phyloP scores from a whole-genome alignment of 2,888 invertebrate genomes.

The Xylocampa areola region DNA sequence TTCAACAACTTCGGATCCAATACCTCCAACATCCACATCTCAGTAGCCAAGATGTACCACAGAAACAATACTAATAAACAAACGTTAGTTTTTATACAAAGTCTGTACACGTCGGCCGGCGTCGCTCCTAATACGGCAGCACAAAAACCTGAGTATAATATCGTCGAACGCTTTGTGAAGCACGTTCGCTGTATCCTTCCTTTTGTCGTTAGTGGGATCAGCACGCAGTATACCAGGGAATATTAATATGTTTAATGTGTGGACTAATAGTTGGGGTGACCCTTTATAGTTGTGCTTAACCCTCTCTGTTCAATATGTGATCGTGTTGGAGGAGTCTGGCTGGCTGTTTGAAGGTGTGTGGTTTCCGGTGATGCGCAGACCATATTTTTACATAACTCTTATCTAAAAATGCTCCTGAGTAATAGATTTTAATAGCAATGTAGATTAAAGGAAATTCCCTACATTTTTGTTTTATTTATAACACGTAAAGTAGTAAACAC shows the following conservation, averaged over 20 bases:
- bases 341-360: not conserved
- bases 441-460: not conserved
- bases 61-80: constrained; percentile 56
- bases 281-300: constrained; percentile 42
- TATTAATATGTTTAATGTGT: constrained; percentile 58
- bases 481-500: constrained; percentile 39
- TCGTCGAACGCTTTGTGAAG: constrained; percentile 80
- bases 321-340: constrained; percentile 1
- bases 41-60: constrained; percentile 31
- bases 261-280: constrained; percentile 44
- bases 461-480: constrained; percentile 17
- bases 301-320: constrained; percentile 25
- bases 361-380: not conserved
- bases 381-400: too few species aligned
- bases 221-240: constrained; percentile 50
- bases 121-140: constrained; percentile 76
- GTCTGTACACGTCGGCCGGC: constrained; percentile 68
- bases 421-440: not conserved
- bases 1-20: not conserved
- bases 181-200: constrained; percentile 86
- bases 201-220: constrained; percentile 73
- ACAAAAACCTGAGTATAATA: constrained; percentile 81
- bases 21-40: constrained; percentile 10
- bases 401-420: not conserved
- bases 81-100: constrained; percentile 62